phyloP scores from a whole-genome alignment of 2,797 vertebrate genomes.

The Micrastur ruficollis region DNA sequence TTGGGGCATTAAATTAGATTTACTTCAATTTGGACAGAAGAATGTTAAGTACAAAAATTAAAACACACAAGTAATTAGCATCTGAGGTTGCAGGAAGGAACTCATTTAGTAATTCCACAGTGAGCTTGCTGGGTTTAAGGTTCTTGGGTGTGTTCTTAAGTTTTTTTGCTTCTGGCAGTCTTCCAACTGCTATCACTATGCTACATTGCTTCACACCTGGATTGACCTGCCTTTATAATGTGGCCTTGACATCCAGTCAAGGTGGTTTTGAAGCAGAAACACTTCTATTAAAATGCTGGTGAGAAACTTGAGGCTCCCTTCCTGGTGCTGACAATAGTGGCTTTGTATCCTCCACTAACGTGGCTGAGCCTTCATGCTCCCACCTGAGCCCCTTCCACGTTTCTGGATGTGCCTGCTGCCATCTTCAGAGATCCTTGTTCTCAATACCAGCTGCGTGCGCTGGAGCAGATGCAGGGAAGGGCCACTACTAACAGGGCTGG shows the following conservation, averaged over 20 bases:
- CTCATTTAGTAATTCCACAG: neutral
- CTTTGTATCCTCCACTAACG: neutral
- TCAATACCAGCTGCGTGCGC: no score
- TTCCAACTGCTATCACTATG: neutral
- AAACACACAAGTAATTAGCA: slow-evolving; percentile 10
- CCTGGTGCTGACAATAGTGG: neutral
- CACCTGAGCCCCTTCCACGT: neutral
- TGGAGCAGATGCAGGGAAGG: neutral
- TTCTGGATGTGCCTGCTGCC: neutral
- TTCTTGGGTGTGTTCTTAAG: neutral
- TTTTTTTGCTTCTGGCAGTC: slow-evolving; percentile 2
- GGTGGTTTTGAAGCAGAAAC: neutral
- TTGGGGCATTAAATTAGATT: neutral
- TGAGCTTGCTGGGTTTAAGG: neutral
- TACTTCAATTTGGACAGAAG: neutral
- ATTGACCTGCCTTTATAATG: neutral
- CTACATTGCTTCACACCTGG: slow-evolving; percentile 7
- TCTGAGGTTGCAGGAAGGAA: neutral
- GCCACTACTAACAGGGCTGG: neutral
- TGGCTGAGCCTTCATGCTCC: neutral
- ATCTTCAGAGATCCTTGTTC: neutral
- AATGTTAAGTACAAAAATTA: neutral
- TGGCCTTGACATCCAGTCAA: neutral
- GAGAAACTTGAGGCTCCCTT: neutral
- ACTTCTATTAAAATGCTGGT: neutral